These are phyloP conservation scores for Bombus picipes DNA, from an alignment of 1,140 invertebrate genomes.

Conservation along the genomic window DNA sequence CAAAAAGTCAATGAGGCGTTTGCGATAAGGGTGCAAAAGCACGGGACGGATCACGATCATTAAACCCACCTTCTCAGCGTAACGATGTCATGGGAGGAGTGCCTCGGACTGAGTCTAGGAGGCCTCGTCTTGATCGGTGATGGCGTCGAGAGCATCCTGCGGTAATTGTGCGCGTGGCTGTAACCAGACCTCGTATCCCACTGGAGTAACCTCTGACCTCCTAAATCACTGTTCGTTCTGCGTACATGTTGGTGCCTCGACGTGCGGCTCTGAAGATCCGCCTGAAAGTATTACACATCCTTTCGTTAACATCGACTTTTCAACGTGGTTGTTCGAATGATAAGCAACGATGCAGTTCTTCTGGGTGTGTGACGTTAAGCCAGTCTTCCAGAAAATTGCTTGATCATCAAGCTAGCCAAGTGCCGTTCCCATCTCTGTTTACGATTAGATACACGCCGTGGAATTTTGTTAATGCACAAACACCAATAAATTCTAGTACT, in stretches of 20 bases:
- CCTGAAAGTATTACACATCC: slow-evolving; percentile 74
- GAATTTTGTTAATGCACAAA: slow-evolving; percentile 5
- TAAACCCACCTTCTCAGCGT: slow-evolving; percentile 78
- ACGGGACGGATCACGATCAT: slow-evolving; percentile 25
- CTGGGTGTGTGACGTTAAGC: slow-evolving; percentile 14
- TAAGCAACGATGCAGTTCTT: background rate
- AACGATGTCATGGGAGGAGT: slow-evolving; percentile 81
- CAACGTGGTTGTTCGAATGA: background rate
- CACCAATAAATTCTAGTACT: background rate
- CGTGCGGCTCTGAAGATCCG: slow-evolving; percentile 83
- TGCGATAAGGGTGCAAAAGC: slow-evolving; percentile 54
- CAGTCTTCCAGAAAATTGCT: slow-evolving; percentile 7
- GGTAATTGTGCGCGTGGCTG: slow-evolving; percentile 74
- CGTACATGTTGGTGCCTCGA: slow-evolving; percentile 83
- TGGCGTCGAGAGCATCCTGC: slow-evolving; percentile 85
- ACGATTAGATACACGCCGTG: background rate
- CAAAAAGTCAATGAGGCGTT: slow-evolving; percentile 64
- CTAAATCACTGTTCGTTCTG: slow-evolving; percentile 85
- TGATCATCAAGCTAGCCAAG: background rate
- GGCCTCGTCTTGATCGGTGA: slow-evolving; percentile 85
- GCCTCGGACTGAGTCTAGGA: slow-evolving; percentile 82
- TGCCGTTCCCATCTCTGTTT: background rate
- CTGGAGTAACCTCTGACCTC: slow-evolving; percentile 84
- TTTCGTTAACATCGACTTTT: slow-evolving; percentile 3
- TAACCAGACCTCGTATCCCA: slow-evolving; percentile 84